Evolutionary conservation across 2,888 invertebrate genomes (phyloP), one percentile per base, ranked within the genome.

Genomic region (Eulithis prunata): DNA sequence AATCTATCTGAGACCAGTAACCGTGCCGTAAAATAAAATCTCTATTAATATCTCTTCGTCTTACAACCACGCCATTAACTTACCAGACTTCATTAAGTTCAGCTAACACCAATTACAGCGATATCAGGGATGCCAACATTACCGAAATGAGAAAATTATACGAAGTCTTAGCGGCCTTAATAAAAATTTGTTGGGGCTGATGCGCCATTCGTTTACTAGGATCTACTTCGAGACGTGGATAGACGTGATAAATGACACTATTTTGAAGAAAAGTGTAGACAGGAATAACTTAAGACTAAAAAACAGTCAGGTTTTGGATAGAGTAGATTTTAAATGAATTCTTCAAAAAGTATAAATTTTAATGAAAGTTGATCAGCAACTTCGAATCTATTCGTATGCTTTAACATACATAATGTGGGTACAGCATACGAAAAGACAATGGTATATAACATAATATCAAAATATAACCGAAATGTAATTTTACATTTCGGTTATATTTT

Each of bases 161-260:
- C 92, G 78, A 78, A 80, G 91, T 79, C 90, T 91, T 91, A 90
- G 83, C 86, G 77, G 77, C 85, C 81, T 86, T 89, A 88, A 89
- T 90, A 91, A 91, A 92, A 92, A 91, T 91, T 91, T 90, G 90
- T 86, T 83, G 80, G 87, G 86, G 85, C 80, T 78, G 83, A 81
- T 78, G 77, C 80, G 81, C 78, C 67, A 32, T 57, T 61, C 65
- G 60, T 62, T 60, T 62, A 51, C 62, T 49, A 28, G 57, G 57
- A 66, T 57, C 47, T 47, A 62, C 64, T 70, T 54, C 28, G 52
- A 32, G 51, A 21, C 45, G 13, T 38, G 57, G 46, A 49, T 49
- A 21, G 49, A 49, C 14, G 49, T 49, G 49, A 21, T 49, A 49
- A 49, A 49, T 49, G 4, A 45, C 11, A 49, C 11, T 21, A 7